Percentiles rank a stretch among this genome's conserved stretches.
phyloP scores from a whole-genome alignment of 1,140 invertebrate genomes.

The Copidosoma floridanum region DNA sequence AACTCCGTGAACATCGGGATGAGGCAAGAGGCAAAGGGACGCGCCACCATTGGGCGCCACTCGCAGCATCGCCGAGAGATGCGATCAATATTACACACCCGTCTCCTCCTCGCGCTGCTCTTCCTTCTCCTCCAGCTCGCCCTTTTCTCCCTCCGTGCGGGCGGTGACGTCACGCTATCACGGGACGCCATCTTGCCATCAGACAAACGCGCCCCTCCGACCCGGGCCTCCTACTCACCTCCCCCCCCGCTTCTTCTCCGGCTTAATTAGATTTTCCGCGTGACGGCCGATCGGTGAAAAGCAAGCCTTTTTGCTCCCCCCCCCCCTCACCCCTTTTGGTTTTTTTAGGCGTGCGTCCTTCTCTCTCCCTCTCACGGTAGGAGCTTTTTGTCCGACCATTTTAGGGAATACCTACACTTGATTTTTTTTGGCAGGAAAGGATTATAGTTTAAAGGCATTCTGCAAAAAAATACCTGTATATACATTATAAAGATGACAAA shows the following conservation, averaged over 20 bases:
- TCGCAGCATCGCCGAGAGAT: constrained; percentile 48
- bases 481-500: too few relatives aligned
- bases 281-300: constrained; percentile 4
- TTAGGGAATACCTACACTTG: too few relatives aligned
- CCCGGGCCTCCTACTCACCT: constrained; percentile 12
- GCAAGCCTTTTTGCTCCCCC: too few relatives aligned
- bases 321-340: too few relatives aligned
- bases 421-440: too few relatives aligned
- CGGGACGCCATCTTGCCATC: constrained; percentile 58
- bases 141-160: constrained; percentile 32
- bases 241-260: background rate
- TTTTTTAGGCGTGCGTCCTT: too few relatives aligned
- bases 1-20: constrained; percentile 48
- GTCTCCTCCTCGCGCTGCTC: constrained; percentile 14
- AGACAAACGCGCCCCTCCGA: constrained; percentile 50
- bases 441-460: too few relatives aligned
- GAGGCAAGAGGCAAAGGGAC: background rate
- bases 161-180: constrained; percentile 54
- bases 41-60: constrained; percentile 42
- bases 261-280: constrained; percentile 23
- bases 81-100: constrained; percentile 53
- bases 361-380: too few relatives aligned
- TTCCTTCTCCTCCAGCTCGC: constrained; percentile 32
- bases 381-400: too few relatives aligned
- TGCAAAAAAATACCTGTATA: too few relatives aligned